These are phyloP conservation scores for Brevimyrus niger DNA, from an alignment of 2,113 vertebrate species.

Conservation along the genomic window DNA sequence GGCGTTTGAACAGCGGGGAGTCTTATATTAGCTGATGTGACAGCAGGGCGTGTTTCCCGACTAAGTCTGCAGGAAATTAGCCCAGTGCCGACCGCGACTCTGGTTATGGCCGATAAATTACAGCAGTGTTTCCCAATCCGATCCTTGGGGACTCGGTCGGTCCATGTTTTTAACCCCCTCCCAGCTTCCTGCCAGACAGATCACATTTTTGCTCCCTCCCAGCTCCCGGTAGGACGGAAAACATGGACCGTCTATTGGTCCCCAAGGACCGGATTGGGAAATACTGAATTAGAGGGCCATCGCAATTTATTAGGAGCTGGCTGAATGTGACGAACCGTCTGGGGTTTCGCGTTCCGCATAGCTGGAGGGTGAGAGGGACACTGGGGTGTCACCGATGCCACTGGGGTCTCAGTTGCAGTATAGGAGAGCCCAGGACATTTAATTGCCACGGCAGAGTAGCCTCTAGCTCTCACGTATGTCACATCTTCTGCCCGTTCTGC, in stretches of 20 bases:
- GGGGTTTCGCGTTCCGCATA: constrained; percentile 19
- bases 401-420: not conserved
- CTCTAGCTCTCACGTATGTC: not conserved
- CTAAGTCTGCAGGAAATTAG: constrained; percentile 20
- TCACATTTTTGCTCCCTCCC: not conserved
- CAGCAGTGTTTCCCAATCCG: not conserved
- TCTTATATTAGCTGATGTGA: not conserved
- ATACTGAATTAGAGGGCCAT: not conserved
- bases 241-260: not conserved
- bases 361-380: not conserved
- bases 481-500: not conserved
- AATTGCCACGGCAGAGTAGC: not conserved
- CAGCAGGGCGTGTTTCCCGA: not conserved
- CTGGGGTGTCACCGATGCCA: not conserved
- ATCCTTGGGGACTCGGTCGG: not conserved
- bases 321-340: constrained; percentile 10
- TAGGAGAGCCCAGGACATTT: not conserved
- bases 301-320: not conserved
- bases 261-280: not conserved
- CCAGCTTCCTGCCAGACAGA: not conserved
- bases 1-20: not conserved
- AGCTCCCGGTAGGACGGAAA: not conserved
- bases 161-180: not conserved
- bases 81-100: not conserved
- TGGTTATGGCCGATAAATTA: constrained; percentile 1